A percentile compares a stretch with the other conserved stretches of the same genome.
Conservation (phyloP, 1,140 invertebrate species). For the Bombus balteatus region DNA sequence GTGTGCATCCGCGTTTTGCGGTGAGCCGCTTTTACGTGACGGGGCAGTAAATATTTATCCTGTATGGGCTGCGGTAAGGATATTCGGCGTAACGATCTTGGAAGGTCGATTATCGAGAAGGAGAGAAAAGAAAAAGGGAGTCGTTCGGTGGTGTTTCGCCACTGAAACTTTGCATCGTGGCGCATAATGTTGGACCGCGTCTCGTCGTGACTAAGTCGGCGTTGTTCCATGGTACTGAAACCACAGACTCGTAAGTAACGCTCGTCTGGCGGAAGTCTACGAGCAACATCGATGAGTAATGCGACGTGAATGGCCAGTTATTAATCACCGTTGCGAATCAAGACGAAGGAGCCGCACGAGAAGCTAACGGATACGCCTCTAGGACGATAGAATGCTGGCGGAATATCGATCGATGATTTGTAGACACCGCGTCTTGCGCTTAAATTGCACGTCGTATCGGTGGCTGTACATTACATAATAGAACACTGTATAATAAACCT, state of each 20-base stretch:
- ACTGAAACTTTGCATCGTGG: conserved; percentile 28
- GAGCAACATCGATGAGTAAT: conserved; percentile 71
- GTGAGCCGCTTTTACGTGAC: conserved; percentile 41
- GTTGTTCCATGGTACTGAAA: conserved; percentile 54
- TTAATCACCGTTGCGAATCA: conserved; percentile 61
- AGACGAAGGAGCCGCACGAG: conserved; percentile 49
- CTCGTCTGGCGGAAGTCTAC: conserved; percentile 71
- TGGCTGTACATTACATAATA: neutral
- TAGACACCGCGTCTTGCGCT: conserved; percentile 14
- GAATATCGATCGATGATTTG: conserved; percentile 60
- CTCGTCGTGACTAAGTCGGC: neutral
- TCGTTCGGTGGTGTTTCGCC: conserved; percentile 22
- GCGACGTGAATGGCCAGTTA: conserved; percentile 67
- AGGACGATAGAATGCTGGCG: conserved; percentile 2
- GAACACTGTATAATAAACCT: neutral
- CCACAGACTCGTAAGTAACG: conserved; percentile 74
- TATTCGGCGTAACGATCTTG: conserved; percentile 50
- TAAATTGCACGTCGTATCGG: neutral
- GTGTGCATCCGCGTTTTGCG: conserved; percentile 42
- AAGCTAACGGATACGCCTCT: conserved; percentile 52
- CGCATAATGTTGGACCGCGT: conserved; percentile 32
- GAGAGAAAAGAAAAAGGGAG: neutral
- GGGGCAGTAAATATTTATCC: conserved; percentile 57
- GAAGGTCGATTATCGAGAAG: conserved; percentile 43
- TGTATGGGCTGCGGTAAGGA: conserved; percentile 48